Evolutionary conservation across 1,140 invertebrate genomes (phyloP).

Genomic region (Danaus plexippus): DNA sequence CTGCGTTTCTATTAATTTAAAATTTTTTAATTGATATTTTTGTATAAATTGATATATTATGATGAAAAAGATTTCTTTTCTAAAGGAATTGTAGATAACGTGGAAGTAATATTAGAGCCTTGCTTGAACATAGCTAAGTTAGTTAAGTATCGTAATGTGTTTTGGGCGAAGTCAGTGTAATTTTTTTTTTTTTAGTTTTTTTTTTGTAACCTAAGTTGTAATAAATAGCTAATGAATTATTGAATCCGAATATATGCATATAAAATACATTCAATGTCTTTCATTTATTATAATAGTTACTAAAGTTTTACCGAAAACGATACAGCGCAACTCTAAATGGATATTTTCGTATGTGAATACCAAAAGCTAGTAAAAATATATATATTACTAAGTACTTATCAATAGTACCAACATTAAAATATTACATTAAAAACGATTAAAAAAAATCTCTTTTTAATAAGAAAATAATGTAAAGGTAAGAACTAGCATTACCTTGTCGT

Average conservation of each 20-base stretch:
- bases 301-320: too few relatives aligned
- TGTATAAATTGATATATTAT: neutral
- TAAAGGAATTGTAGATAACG: conserved; percentile 41
- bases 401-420: too few relatives aligned
- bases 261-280: conserved; percentile 55
- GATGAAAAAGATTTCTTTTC: conserved; percentile 20
- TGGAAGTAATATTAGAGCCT: conserved; percentile 64
- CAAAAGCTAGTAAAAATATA: too few relatives aligned
- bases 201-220: conserved; percentile 48
- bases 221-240: conserved; percentile 66
- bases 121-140: conserved; percentile 67
- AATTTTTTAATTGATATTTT: conserved; percentile 33
- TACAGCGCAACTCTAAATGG: too few relatives aligned
- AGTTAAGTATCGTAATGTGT: conserved; percentile 46
- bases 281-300: conserved; percentile 26
- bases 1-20: conserved; percentile 2
- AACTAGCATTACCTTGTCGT: too few relatives aligned
- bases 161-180: conserved; percentile 57
- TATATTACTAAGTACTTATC: too few relatives aligned
- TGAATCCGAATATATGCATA: conserved; percentile 70
- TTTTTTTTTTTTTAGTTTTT: conserved; percentile 38
- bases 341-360: too few relatives aligned
- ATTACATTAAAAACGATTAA: too few relatives aligned
- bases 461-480: too few relatives aligned
- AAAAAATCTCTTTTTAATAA: too few relatives aligned